Base-by-base conservation (phyloP, 2,797 vertebrate species). In the Columba guinea region DNA sequence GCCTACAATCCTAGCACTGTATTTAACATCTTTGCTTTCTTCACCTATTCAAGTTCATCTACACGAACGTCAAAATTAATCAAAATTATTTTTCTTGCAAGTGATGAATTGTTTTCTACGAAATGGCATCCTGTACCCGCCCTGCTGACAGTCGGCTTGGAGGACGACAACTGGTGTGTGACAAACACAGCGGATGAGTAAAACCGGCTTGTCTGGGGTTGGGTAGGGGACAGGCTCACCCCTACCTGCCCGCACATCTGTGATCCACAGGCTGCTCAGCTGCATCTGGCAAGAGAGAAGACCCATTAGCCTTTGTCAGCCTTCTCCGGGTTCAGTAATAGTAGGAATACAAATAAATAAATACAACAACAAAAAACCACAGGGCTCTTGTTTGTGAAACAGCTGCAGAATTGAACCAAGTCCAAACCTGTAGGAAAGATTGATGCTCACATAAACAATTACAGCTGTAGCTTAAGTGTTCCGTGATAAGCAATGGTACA, bases 401-500 rank as follows among this genome's bases (percentile, higher is more conserved):
- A 60, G 63, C 73, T 76, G 77, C 77, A 77, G 86, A 56, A 79
- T 52, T 93, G 90, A 93, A 83, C 55, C 64, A 14, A 48, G 60
- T 69, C 81, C 94, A 91, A 80, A 84, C 37, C 77, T 51, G 55
- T 13, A 63, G 84, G 34, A 23, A 60, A 91, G 90, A 80, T 48
- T 73, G 88, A 83, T 84, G 69, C 23, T 86, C 87, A 59, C 79
- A 76, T 60, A 71, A 89, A 64, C 84, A 93, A 60, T 73, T 89
- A 51, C 73, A 91, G 87, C 89, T 87, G 92, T 77, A 90, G 92
- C 89, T 94, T 34, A 84, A 90, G 89, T 73, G 92, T 90, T 80
- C 92, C 9, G 19, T 81, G 89, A 90, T 77, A 92, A 90, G 74
- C 94, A 64, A 34, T 6, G 89, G 75, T 68, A 69, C 87, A 74